Conservation (phyloP, 2,113 vertebrate species). For the Miniopterus natalensis region DNA sequence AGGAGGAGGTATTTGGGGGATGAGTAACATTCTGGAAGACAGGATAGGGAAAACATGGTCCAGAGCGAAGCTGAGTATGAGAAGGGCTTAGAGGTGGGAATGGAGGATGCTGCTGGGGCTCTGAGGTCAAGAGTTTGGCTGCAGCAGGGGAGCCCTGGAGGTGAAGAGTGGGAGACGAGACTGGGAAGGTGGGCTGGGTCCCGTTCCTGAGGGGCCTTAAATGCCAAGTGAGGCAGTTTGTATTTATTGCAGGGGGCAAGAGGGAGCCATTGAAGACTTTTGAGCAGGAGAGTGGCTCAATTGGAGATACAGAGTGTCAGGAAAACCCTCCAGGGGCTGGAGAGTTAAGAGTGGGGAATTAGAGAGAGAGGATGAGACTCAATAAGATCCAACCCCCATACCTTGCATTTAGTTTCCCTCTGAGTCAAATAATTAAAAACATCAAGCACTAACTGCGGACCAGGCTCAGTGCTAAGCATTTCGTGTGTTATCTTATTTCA, state of each 20-base stretch:
- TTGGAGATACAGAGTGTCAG: neutral
- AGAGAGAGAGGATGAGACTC: neutral
- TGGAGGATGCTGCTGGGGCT: neutral
- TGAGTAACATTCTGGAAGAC: neutral
- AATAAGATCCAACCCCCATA: neutral
- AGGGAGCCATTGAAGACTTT: neutral
- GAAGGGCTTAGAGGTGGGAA: neutral
- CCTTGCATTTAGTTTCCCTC: neutral
- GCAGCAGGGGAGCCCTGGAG: neutral
- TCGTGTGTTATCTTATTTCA: neutral
- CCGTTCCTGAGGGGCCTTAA: neutral
- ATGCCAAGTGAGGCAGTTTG: neutral
- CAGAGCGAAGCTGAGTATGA: neutral
- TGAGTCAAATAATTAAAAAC: neutral
- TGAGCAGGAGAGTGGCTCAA: neutral
- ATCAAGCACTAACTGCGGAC: neutral
- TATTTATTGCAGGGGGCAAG: neutral
- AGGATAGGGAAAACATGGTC: neutral
- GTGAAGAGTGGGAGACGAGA: neutral
- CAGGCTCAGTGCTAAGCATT: constrained; percentile 16
- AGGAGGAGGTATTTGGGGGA: neutral
- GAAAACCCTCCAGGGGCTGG: neutral
- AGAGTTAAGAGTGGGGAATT: neutral
- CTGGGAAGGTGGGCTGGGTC: neutral
- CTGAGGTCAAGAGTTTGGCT: neutral